Evolutionary conservation across 2,888 invertebrate genomes (phyloP).

Genomic region (Synergus itoensis): DNA sequence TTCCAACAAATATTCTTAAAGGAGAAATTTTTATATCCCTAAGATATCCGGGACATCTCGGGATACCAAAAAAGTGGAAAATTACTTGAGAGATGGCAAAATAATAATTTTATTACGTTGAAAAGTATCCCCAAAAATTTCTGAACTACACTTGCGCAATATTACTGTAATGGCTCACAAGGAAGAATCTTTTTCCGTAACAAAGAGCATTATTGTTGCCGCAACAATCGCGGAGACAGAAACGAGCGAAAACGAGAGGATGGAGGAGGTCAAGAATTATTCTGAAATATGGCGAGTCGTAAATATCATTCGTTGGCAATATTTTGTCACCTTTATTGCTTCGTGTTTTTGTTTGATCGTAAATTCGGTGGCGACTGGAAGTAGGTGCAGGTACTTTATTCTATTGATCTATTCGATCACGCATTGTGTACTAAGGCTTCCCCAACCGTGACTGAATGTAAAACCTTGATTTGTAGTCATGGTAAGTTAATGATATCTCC

Average conservation of each 20-base stretch:
- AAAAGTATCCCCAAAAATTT: background rate
- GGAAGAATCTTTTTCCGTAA: background rate
- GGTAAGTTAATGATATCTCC: constrained; percentile 38
- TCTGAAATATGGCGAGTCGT: constrained; percentile 65
- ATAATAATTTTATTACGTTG: background rate
- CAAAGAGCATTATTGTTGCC: background rate
- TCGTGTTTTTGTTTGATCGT: constrained; percentile 70
- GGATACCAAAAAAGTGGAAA: too few relatives aligned
- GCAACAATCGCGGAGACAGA: background rate
- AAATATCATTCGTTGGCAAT: constrained; percentile 73
- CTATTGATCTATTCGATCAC: constrained; percentile 35
- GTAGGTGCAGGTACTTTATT: constrained; percentile 38
- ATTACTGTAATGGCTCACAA: background rate
- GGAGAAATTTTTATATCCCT: too few relatives aligned
- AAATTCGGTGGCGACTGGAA: constrained; percentile 70
- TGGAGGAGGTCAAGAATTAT: constrained; percentile 28
- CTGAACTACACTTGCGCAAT: background rate
- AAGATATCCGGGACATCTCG: too few relatives aligned
- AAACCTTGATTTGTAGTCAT: constrained; percentile 37
- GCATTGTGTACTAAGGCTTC: constrained; percentile 8
- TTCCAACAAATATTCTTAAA: too few relatives aligned
- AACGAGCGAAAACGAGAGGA: background rate
- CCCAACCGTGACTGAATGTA: constrained; percentile 21
- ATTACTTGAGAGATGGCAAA: background rate
- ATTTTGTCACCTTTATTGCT: constrained; percentile 76